Evolutionary conservation across 2,113 vertebrate species (phyloP), one percentile per base, ranked within the genome.

Genomic region (Cephalopholis sonnerati): DNA sequence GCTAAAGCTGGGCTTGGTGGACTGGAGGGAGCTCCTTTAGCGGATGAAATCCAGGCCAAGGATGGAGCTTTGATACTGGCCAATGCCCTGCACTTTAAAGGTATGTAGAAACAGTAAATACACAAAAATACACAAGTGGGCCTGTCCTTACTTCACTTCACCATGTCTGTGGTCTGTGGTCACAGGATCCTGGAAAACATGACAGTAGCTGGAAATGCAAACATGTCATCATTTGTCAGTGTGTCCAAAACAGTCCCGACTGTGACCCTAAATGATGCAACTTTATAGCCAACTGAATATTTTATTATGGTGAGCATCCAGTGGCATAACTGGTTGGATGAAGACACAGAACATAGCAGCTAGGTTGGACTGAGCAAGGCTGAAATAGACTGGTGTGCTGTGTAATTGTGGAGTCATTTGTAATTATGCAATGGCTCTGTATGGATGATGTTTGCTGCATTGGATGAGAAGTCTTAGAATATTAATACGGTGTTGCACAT

Each of bases 51-150:
- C 63, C 67, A 90, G 41, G 48, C 74, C 10, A 86, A 87, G 62
- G 48, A 87, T 15, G 94, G 93, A 68, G 91, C 88, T 1, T 55
- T 94, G 77, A 82, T 94, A 39, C 65, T 94, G 62, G 79, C 91
- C 29, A 91, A 81, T 71, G 89, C 90, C 13, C 44, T 94, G 46
- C 62, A n/a, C 62, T 94, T 94, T 73, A 95, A 92, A 95, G 94
- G 94, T 95, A 48, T 85, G 91, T 25, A 51, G 54, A 65, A 29
- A 57, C 12, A 61, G 5, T 7, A 51, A 7, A 54, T 9, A 57
- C 32, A 67, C 20, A 16, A 6, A 13, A 3, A 7, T 59, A 50
- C 12, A 11, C 22, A 29, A 2, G 11, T 11, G 18, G 12, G 15
- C 27, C n/a, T 18, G 10, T 50, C 39, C n/a, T 4, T 8, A 12